Base-by-base conservation (phyloP, 2,888 invertebrate genomes). In the Aproaerema taeniolella region DNA sequence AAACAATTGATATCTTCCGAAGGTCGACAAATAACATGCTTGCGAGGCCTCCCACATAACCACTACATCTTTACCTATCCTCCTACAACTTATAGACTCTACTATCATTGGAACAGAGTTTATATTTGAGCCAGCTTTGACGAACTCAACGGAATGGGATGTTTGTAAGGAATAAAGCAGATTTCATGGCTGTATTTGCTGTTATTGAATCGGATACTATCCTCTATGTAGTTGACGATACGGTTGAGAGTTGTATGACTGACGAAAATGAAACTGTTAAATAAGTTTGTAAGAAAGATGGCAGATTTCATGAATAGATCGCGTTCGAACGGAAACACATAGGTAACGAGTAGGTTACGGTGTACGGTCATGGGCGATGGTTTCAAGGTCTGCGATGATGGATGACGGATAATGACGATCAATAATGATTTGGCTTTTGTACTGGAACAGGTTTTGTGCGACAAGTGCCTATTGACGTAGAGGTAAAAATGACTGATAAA, bases 1-100 rank as follows among this genome's bases (percentile, higher is more conserved):
- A 57, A 61, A 77, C 81, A 81, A 83, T 82, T 83, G 82, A 81
- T 82, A 81, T 75, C 67, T 76, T 69, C 73, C 80, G 82, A 82
- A 82, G 83, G 82, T 76, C 80, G 67, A 63, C 67, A 74, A 78
- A 78, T 79, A 78, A 70, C 70, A 73, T 55, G 62, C 30, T 30
- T 11, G 35, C 16, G 34, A 35, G 35, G 35, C 35, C 35, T 35
- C 28, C 24, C 14, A 25, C 20, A 34, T 10, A 8, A 15, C 14
- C 17, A 32, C 5, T 25, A 6, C 25, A 25, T 25, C 25, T 8
- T 34, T 34, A 13, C 34, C 25, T 20, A 4, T 7, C 20, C 4
- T 20, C 7, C 7, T 6, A 20, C 20, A 6, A 20, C 20, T 6
- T 20, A n/a, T n/a, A n/a, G 5, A 20, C 20, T 20, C 8, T 20